phyloP scores from a whole-genome alignment of 2,797 vertebrate genomes.

The Oophaga sylvatica region DNA sequence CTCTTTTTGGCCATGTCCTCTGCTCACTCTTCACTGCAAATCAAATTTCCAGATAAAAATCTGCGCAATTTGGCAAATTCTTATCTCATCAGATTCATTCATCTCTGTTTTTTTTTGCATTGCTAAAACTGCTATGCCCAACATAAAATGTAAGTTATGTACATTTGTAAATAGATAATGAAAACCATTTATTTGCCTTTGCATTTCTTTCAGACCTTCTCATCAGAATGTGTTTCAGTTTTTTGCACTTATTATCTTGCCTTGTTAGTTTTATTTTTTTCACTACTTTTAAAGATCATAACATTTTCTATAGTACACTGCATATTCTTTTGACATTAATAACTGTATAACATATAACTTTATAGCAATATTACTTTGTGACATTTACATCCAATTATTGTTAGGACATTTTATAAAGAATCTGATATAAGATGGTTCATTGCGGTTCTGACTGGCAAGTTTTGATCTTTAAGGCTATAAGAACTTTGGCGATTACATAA shows the following conservation, averaged over 20 bases:
- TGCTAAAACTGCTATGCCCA: too few relatives aligned
- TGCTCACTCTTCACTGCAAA: too few relatives aligned
- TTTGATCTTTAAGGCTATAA: slow-evolving; percentile 34
- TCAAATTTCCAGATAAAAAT: too few relatives aligned
- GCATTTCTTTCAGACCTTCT: neutral
- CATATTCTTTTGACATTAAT: slow-evolving; percentile 75
- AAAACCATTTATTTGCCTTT: neutral
- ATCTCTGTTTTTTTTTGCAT: too few relatives aligned
- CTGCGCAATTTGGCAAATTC: too few relatives aligned
- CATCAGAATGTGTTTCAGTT: neutral
- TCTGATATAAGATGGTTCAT: slow-evolving; percentile 32
- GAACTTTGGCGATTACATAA: slow-evolving; percentile 7
- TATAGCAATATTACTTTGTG: slow-evolving; percentile 76
- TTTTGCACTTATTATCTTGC: neutral
- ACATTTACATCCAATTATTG: slow-evolving; percentile 75
- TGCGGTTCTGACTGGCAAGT: neutral
- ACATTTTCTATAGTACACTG: slow-evolving; percentile 74
- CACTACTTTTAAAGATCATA: slow-evolving; percentile 67
- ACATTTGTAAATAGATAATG: neutral
- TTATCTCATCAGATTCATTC: too few relatives aligned
- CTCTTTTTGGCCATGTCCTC: too few relatives aligned
- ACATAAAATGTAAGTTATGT: too few relatives aligned
- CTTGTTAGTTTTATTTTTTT: neutral
- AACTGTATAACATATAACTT: slow-evolving; percentile 76
- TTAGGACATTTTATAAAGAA: slow-evolving; percentile 68